phyloP scores from a whole-genome alignment of 2,113 vertebrate species.

The Carassius auratus region DNA sequence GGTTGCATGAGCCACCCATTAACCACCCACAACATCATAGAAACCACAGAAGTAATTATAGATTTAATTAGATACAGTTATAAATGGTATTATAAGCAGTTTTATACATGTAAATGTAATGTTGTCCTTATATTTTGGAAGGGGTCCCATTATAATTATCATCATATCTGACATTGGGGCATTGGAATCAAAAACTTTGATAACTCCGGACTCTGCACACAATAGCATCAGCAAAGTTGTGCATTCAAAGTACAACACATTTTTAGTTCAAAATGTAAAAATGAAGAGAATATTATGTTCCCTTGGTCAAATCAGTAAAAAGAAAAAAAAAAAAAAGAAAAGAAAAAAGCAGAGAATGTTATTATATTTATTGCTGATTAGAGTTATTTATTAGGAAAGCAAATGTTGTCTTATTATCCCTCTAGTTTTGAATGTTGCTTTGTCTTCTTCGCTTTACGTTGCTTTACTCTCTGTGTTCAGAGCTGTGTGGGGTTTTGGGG shows the following conservation, averaged over 20 bases:
- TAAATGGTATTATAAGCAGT: too few species aligned
- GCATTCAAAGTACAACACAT: neutral
- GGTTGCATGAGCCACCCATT: neutral
- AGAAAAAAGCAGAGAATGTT: neutral
- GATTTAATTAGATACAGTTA: too few species aligned
- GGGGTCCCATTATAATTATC: too few species aligned
- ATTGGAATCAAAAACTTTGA: too few species aligned
- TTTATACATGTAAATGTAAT: too few species aligned
- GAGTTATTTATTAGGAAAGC: neutral
- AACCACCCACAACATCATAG: neutral
- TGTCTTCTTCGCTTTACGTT: neutral
- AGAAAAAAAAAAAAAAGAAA: neutral
- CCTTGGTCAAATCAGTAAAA: neutral
- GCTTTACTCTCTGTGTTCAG: neutral
- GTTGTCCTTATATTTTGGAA: too few species aligned
- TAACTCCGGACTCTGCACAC: too few species aligned
- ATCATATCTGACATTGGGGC: too few species aligned
- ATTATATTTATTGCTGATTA: neutral
- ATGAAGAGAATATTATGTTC: neutral
- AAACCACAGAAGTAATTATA: neutral
- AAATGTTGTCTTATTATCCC: neutral
- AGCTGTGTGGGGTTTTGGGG: constrained; percentile 19
- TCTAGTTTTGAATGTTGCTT: neutral
- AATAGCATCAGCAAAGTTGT: too few species aligned
- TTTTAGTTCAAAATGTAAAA: neutral